A percentile compares a stretch with the other conserved stretches of the same genome.
Evolutionary conservation across 2,888 invertebrate species (phyloP).

Genomic region (Salpingus planirostris): DNA sequence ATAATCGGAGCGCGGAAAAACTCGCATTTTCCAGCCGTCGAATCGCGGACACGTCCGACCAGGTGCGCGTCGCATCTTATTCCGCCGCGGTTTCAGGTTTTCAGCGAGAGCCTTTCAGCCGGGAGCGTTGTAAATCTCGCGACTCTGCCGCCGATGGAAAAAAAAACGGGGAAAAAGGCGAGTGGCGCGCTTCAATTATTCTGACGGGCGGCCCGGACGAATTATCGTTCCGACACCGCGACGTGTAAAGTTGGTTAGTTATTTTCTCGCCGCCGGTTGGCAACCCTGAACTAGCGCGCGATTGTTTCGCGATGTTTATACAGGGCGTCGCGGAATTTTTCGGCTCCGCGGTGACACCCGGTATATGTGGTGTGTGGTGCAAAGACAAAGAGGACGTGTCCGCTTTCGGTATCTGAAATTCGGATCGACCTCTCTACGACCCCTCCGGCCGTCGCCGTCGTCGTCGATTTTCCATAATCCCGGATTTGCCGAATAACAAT

Average conservation of each 20-base stretch:
- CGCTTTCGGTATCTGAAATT: slow-evolving; percentile 15
- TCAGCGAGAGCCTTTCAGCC: too few species aligned
- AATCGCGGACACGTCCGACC: neutral
- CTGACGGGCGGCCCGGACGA: slow-evolving; percentile 35
- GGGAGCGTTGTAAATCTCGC: too few species aligned
- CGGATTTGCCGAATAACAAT: slow-evolving; percentile 35
- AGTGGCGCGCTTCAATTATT: slow-evolving; percentile 24
- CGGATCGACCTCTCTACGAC: slow-evolving; percentile 15
- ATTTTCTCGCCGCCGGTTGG: slow-evolving; percentile 38
- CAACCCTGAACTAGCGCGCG: slow-evolving; percentile 30
- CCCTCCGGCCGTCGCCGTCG: slow-evolving; percentile 21
- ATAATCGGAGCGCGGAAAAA: neutral
- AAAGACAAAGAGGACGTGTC: too few species aligned
- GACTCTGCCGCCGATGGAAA: too few species aligned
- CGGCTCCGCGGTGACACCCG: too few species aligned
- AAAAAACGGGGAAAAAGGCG: neutral
- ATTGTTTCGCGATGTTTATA: too few species aligned
- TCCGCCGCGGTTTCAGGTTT: too few species aligned
- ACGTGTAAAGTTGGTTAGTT: slow-evolving; percentile 42
- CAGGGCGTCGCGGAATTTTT: neutral
- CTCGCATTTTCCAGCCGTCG: neutral
- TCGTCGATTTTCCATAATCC: slow-evolving; percentile 33
- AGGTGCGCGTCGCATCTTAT: too few species aligned
- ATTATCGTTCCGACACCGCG: slow-evolving; percentile 38
- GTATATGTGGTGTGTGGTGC: too few species aligned